Base-by-base conservation (phyloP, 2,888 invertebrate species). In the Crossocerus cetratus region DNA sequence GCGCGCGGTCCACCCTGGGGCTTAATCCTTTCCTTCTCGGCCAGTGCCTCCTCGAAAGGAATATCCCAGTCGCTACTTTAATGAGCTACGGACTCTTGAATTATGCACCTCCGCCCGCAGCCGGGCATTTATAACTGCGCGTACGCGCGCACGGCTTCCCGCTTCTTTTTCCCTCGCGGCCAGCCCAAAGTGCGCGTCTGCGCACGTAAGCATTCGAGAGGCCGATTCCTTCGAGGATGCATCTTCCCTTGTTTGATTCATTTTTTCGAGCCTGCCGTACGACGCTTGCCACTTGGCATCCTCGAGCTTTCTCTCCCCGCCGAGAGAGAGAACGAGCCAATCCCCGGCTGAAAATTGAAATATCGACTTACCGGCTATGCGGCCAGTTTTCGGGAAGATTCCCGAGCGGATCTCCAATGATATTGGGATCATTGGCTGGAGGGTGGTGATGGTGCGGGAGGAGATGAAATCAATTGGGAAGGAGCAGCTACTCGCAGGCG, bases 81-180 rank as follows among this genome's bases (percentile, higher is more conserved):
- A 87, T 88, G 87, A 87, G 86, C 84, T 85, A 86, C 86, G 83
- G 84, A 87, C 81, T 87, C 77, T 88, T 87, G 84, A 87, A 87
- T 86, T 88, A 87, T 87, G 84, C 84, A 85, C 81, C 83, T 81
- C 81, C 79, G 72, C 72, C 68, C 72, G 74, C 68, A 72, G 72
- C 63, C 65, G 78, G 43, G 72, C 77, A 72, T 77, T 75, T 78
- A 72, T 80, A 80, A 81, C 69, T 49, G 72, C 65, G 64, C 55
- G 22, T 63, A 60, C 55, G 18, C 55, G 61, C 60, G 49, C 22
- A 57, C 71, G 13, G 57, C 23, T 43, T 57, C 14, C 45, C 21
- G 55, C 63, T 16, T 18, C 22, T 44, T 64, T 56, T 20, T 45
- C 49, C 60, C 16, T 49, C 16, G n/a, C 49, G 16, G n/a, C 49